These are phyloP conservation scores for Agrotis exclamationis DNA, from an alignment of 2,888 invertebrate genomes.

Conservation along the genomic window DNA sequence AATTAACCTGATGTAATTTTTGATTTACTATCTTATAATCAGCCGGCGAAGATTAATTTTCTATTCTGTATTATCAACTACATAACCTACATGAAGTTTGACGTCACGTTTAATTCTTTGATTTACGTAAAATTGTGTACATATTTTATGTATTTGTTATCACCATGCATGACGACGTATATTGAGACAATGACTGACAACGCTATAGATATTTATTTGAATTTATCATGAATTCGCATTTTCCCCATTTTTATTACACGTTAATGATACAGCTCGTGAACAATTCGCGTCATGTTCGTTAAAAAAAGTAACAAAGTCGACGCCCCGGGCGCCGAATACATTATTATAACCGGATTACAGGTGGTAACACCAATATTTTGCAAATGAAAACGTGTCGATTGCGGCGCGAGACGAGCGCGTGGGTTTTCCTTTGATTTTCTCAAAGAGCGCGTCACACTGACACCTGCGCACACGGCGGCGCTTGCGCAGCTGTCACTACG, in stretches of 20 bases:
- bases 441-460: conserved; percentile 78
- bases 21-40: conserved; percentile 9
- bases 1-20: background rate
- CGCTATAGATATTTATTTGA: conserved; percentile 19
- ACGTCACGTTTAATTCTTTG: conserved; percentile 13
- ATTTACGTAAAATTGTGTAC: conserved; percentile 6
- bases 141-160: background rate
- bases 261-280: conserved; percentile 60
- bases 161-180: conserved; percentile 1
- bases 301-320: conserved; percentile 65
- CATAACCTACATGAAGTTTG: background rate
- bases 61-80: background rate
- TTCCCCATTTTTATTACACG: conserved; percentile 36
- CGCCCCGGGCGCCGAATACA: conserved; percentile 62
- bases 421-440: conserved; percentile 87
- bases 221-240: conserved; percentile 21
- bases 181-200: conserved; percentile 19
- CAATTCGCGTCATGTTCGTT: conserved; percentile 62
- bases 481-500: conserved; percentile 87
- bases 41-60: background rate
- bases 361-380: conserved; percentile 81
- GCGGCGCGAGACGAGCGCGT: conserved; percentile 75
- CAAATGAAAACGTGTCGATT: conserved; percentile 78
- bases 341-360: conserved; percentile 75
- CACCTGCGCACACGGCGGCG: conserved; percentile 85